Conservation (phyloP, 2,797 vertebrate genomes). For the Scarus forsteni region DNA sequence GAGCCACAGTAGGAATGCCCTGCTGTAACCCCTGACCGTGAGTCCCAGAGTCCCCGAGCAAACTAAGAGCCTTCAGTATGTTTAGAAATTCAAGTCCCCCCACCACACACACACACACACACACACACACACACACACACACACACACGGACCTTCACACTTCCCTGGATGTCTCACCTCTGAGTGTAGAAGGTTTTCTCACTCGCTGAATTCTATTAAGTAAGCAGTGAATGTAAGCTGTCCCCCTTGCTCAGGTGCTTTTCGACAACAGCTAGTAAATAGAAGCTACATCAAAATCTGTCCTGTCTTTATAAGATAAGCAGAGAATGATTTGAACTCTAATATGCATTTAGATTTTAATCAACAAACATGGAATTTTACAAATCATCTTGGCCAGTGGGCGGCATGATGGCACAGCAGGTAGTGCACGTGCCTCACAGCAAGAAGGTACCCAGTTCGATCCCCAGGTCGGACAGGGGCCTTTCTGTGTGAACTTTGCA, state of each 20-base stretch:
- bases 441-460: no score
- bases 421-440: no score
- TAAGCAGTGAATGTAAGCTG: slow-evolving; percentile 23
- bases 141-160: slow-evolving; percentile 12
- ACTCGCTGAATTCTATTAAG: slow-evolving; percentile 15
- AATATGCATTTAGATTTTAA: no score
- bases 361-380: no score
- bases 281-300: background rate
- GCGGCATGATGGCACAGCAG: no score
- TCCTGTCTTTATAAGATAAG: no score
- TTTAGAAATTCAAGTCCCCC: slow-evolving; percentile 37
- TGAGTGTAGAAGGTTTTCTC: slow-evolving; percentile 22
- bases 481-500: no score
- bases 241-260: slow-evolving; percentile 5
- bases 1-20: slow-evolving; percentile 8
- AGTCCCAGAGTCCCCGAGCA: slow-evolving; percentile 38
- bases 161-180: slow-evolving; percentile 16
- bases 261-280: slow-evolving; percentile 2
- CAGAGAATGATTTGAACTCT: no score
- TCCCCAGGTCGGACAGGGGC: no score
- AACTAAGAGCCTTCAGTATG: slow-evolving; percentile 42
- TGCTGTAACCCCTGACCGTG: slow-evolving; percentile 38
- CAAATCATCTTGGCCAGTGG: no score
- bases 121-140: no score
- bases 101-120: no score